Evolutionary conservation across 2,113 vertebrate species (phyloP), one percentile per base, ranked within the genome.

Genomic region (Pogonocichla stellata): DNA sequence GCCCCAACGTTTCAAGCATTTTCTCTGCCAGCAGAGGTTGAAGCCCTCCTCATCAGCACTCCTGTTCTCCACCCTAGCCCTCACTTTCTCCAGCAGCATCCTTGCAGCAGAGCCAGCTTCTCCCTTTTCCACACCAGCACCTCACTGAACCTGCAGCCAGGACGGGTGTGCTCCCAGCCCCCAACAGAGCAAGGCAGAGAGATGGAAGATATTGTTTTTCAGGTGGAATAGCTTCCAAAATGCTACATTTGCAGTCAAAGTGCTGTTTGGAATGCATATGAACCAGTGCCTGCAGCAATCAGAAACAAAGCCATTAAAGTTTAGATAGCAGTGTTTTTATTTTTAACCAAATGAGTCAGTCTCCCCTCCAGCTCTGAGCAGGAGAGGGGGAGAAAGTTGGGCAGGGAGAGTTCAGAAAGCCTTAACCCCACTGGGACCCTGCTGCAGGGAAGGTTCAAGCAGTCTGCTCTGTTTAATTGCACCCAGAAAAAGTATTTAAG

Each of bases 281-380:
- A 85, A 88, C 66, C 90, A 61, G 92, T 82, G 96, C 96, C 96
- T 96, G 96, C 96, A 94, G 94, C 88, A 94, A 96, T 33, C 65
- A 65, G 90, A 95, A 97, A 93, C 95, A 96, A 96, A 97, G 91
- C 90, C 94, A 95, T 97, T 96, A 96, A 94, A 97, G 93, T 80
- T 95, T 95, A 96, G 95, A 97, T 75, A 91, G 94, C 72, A 33
- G 66, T 97, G 92, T 94, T 97, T 97, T 97, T 97, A 95, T 97
- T 97, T 98, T 98, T 97, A 97, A 97, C 94, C 88, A 96, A 97
- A 97, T 98, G 97, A 97, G 85, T 96, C 97, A 97, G 80, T 85
- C 69, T 92, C 47, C 83, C 90, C 93, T 96, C 75, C 4, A 65
- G 92, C 92, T 96, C 85, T 62, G 94, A 97, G 92, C 75, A 42